phyloP scores from a whole-genome alignment of 2,888 invertebrate genomes.

The Alviniconcha strummeri region DNA sequence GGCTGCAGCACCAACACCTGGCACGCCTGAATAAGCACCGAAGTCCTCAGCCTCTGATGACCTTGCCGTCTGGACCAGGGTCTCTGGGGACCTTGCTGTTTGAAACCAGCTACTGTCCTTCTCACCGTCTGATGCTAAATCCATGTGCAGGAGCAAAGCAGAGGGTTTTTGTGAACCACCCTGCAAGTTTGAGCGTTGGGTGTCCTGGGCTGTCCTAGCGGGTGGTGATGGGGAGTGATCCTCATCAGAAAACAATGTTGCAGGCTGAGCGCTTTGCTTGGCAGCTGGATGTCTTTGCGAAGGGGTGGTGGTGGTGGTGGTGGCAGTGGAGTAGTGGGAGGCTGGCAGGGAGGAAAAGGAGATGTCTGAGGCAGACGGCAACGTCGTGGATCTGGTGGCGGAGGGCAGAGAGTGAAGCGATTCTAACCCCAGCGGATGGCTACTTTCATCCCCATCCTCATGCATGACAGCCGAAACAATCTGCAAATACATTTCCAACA shows the following conservation, averaged over 20 bases:
- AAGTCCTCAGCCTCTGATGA: background rate
- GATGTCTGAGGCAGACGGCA: too few species aligned
- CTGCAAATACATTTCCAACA: background rate
- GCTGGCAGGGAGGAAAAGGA: too few species aligned
- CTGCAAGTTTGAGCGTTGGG: background rate
- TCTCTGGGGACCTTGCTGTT: background rate
- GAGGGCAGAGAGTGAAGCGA: too few species aligned
- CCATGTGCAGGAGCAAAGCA: too few species aligned
- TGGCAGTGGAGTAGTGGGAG: background rate
- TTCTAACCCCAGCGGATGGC: background rate
- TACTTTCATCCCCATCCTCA: background rate
- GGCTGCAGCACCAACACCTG: background rate
- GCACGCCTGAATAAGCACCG: background rate
- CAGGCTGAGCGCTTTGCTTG: background rate
- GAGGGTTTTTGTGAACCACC: background rate
- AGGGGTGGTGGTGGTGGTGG: background rate
- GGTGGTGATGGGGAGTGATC: background rate
- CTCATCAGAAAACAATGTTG: background rate
- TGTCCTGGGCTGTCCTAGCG: background rate
- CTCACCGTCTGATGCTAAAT: background rate
- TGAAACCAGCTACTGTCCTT: background rate
- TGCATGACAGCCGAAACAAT: slow-evolving; percentile 30
- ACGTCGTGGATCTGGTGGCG: too few species aligned
- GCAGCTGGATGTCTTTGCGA: background rate
- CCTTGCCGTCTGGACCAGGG: background rate